Evolutionary conservation across 1,140 invertebrate species (phyloP).

Genomic region (Drosophila tristis): DNA sequence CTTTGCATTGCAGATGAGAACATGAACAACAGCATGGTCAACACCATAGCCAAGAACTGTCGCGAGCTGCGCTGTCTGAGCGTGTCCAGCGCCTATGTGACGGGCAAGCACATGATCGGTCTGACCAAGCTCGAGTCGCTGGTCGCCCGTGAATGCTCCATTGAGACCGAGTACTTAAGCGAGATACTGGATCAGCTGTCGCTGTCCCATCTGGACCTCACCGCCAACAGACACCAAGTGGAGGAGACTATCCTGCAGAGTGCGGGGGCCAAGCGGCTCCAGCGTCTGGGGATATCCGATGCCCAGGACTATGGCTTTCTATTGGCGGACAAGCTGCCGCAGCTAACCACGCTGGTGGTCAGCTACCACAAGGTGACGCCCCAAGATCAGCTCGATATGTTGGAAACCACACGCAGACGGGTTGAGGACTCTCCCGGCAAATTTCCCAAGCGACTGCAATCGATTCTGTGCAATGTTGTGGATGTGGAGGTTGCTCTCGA

Average conservation of each 20-base stretch:
- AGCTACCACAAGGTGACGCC: constrained; percentile 60
- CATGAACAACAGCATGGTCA: constrained; percentile 73
- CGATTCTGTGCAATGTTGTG: constrained; percentile 66
- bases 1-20: constrained; percentile 54
- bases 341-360: constrained; percentile 52
- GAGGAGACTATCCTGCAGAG: constrained; percentile 51
- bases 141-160: constrained; percentile 59
- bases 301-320: constrained; percentile 62
- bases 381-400: constrained; percentile 46
- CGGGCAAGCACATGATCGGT: constrained; percentile 51
- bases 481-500: constrained; percentile 66
- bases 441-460: constrained; percentile 61
- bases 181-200: constrained; percentile 52
- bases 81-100: constrained; percentile 65
- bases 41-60: constrained; percentile 57
- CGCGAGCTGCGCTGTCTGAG: constrained; percentile 49
- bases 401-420: constrained; percentile 43
- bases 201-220: constrained; percentile 57
- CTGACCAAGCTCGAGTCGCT: constrained; percentile 46
- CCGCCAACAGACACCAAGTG: constrained; percentile 49
- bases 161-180: constrained; percentile 42
- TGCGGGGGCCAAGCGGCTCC: constrained; percentile 34
- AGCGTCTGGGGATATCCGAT: constrained; percentile 61
- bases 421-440: constrained; percentile 16
- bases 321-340: constrained; percentile 50